A percentile compares a stretch with the other conserved stretches of the same genome.
Evolutionary conservation across 2,888 invertebrate genomes (phyloP).

Genomic region (Callosobruchus maculatus): DNA sequence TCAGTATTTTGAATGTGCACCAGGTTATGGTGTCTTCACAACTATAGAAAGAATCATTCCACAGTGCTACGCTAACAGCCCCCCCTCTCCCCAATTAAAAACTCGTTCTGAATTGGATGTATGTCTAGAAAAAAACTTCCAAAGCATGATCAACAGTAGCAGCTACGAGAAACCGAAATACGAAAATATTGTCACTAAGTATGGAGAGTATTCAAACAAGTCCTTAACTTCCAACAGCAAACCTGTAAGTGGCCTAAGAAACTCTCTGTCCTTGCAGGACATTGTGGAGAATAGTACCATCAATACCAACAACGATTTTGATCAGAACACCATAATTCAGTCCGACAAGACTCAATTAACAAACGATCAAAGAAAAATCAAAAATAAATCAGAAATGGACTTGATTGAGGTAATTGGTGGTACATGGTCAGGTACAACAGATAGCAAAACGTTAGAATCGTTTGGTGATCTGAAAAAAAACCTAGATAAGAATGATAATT

Average conservation of each 20-base stretch:
- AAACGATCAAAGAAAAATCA: constrained; percentile 29
- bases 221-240: constrained; percentile 23
- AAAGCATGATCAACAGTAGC: constrained; percentile 25
- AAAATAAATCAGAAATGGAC: constrained; percentile 43
- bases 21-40: constrained; percentile 45
- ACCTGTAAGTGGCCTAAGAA: constrained; percentile 30
- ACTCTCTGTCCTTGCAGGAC: constrained; percentile 42
- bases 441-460: constrained; percentile 30
- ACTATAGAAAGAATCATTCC: constrained; percentile 44
- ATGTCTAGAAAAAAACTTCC: constrained; percentile 29
- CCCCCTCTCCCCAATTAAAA: constrained; percentile 11
- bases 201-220: constrained; percentile 34
- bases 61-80: constrained; percentile 17
- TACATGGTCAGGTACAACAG: constrained; percentile 36
- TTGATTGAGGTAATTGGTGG: constrained; percentile 44
- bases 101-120: constrained; percentile 25
- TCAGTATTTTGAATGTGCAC: constrained; percentile 43
- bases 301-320: constrained; percentile 49
- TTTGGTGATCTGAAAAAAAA: constrained; percentile 33
- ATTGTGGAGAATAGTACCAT: constrained; percentile 34
- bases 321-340: constrained; percentile 46
- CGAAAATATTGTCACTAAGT: constrained; percentile 41
- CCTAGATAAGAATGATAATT: constrained; percentile 33
- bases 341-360: constrained; percentile 42
- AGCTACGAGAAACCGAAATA: constrained; percentile 27